phyloP scores from a whole-genome alignment of 2,113 vertebrate species.

The Balaenoptera acutorostrata region DNA sequence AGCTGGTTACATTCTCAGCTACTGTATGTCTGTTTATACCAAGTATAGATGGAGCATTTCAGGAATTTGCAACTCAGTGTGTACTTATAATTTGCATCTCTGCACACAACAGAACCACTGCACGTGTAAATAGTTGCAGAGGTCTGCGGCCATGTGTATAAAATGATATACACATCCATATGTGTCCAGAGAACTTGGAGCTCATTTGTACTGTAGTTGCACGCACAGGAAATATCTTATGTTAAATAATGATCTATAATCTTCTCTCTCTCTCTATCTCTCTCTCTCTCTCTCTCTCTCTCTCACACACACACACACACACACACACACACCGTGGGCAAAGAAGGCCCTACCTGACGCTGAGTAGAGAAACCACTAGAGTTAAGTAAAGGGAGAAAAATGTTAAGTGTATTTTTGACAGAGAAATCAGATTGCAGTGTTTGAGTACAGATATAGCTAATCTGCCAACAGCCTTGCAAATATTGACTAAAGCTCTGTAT shows the following conservation, averaged over 20 bases:
- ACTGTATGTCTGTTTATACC: not conserved
- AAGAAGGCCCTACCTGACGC: constrained; percentile 9
- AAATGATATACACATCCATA: not conserved
- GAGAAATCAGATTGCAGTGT: constrained; percentile 67
- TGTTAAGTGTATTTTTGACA: constrained; percentile 64
- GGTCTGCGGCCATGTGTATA: not conserved
- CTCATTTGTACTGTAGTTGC: not conserved
- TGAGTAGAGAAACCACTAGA: constrained; percentile 1
- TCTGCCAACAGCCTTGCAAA: constrained; percentile 69
- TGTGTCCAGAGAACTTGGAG: constrained; percentile 30
- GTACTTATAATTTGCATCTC: constrained; percentile 15
- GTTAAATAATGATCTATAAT: constrained; percentile 52
- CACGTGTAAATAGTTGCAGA: constrained; percentile 20
- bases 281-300: too few relatives aligned
- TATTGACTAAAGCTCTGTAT: constrained; percentile 65
- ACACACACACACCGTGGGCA: not conserved
- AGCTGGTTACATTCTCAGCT: constrained; percentile 30
- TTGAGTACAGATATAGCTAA: constrained; percentile 68
- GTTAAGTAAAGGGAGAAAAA: constrained; percentile 26
- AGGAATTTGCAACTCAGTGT: constrained; percentile 3
- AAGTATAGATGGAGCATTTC: not conserved
- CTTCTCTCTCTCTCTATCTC: too few relatives aligned
- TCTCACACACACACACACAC: not conserved
- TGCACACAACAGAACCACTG: not conserved
- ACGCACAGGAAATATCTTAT: constrained; percentile 30